Evolutionary conservation across 2,797 vertebrate species (phyloP).

Genomic region (Poliocrania exsul): DNA sequence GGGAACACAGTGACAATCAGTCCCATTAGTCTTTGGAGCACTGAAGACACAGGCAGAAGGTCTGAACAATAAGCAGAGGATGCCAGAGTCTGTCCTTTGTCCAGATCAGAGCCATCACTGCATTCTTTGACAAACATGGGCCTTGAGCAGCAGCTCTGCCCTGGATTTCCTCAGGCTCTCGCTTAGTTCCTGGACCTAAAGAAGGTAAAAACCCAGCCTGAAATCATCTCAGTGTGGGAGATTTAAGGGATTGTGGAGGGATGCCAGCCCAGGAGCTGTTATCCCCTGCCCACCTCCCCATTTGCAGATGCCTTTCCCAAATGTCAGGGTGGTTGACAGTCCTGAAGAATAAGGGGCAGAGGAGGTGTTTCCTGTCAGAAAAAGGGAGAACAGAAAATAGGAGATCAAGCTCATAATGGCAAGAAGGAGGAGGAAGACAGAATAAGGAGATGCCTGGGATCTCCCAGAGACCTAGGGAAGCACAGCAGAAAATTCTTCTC

Average conservation of each 20-base stretch:
- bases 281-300: background rate
- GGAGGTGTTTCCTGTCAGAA: background rate
- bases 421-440: background rate
- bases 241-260: background rate
- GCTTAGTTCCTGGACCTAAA: background rate
- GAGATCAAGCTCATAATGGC: background rate
- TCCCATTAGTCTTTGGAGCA: background rate
- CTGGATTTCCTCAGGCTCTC: background rate
- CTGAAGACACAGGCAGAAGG: background rate
- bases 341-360: background rate
- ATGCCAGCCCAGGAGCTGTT: background rate
- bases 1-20: constrained; percentile 22
- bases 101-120: background rate
- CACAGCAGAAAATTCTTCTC: background rate
- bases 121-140: background rate
- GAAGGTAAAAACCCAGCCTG: background rate
- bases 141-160: background rate
- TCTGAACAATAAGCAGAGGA: background rate
- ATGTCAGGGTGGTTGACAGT: background rate
- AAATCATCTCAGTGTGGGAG: background rate
- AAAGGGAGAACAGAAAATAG: background rate
- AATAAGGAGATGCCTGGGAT: background rate
- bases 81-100: background rate
- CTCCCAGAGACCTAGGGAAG: background rate
- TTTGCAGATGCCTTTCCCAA: background rate